These are phyloP conservation scores for Octopus sinensis DNA, from an alignment of 1,140 invertebrate species.

Conservation along the genomic window DNA sequence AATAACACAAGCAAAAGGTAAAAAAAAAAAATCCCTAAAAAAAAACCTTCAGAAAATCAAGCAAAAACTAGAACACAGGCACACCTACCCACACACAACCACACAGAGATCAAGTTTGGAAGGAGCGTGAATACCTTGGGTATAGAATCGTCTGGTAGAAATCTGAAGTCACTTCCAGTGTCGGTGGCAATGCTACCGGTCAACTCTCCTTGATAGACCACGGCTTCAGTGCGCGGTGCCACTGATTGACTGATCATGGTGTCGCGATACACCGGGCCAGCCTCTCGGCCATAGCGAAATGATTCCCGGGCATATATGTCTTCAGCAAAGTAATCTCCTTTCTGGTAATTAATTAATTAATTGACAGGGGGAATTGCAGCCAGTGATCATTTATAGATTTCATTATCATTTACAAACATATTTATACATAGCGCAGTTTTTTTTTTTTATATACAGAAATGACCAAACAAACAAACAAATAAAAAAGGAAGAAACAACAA, in stretches of 20 bases:
- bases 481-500: neutral
- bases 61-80: no score
- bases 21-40: no score
- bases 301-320: slow-evolving; percentile 45
- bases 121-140: neutral
- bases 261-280: slow-evolving; percentile 26
- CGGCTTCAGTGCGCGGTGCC: slow-evolving; percentile 23
- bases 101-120: no score
- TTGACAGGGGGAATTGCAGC: neutral
- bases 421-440: neutral
- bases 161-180: slow-evolving; percentile 39
- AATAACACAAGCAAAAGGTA: no score
- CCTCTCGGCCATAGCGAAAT: slow-evolving; percentile 35
- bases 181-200: slow-evolving; percentile 26
- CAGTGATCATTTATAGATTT: neutral
- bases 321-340: slow-evolving; percentile 31
- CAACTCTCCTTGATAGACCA: slow-evolving; percentile 25
- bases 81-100: no score
- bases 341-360: slow-evolving; percentile 10
- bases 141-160: slow-evolving; percentile 43
- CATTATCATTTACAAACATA: neutral
- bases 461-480: slow-evolving; percentile 14
- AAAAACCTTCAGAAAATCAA: no score
- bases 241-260: slow-evolving; percentile 19
- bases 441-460: neutral